These are phyloP conservation scores for Lutjanus argentimaculatus DNA, from an alignment of 2,797 vertebrate species.

Conservation along the genomic window DNA sequence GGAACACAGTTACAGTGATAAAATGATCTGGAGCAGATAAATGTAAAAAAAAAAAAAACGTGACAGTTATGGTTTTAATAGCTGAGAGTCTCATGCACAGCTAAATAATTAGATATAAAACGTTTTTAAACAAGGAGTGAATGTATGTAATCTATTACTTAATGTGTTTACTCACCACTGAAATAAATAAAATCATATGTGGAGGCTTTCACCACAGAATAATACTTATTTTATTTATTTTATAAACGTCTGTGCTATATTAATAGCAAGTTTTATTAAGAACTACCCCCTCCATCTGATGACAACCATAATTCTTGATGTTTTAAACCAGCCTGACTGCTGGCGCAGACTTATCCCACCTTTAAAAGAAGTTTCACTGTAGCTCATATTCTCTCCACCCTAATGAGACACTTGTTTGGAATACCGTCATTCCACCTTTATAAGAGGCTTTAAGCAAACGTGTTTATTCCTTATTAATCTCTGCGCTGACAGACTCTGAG, in stretches of 20 bases:
- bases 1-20: too few species aligned
- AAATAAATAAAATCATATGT: neutral
- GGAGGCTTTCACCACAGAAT: neutral
- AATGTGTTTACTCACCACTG: neutral
- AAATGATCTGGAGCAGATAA: too few species aligned
- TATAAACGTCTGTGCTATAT: neutral
- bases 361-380: neutral
- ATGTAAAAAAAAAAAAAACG: too few species aligned
- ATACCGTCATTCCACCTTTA: constrained; percentile 15
- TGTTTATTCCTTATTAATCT: constrained; percentile 46
- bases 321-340: constrained; percentile 5
- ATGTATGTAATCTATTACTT: neutral
- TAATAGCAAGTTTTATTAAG: neutral
- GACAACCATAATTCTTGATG: neutral
- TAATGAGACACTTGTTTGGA: constrained; percentile 51
- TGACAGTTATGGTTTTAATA: neutral
- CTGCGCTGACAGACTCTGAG: constrained; percentile 20
- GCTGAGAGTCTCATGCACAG: neutral
- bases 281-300: neutral
- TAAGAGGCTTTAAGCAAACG: constrained; percentile 47
- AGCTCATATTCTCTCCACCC: constrained; percentile 2
- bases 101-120: neutral
- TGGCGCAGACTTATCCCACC: neutral
- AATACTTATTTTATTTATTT: neutral
- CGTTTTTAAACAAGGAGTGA: neutral